Evolutionary conservation across 1,140 invertebrate genomes (phyloP).

Genomic region (Zaprionus africanus): DNA sequence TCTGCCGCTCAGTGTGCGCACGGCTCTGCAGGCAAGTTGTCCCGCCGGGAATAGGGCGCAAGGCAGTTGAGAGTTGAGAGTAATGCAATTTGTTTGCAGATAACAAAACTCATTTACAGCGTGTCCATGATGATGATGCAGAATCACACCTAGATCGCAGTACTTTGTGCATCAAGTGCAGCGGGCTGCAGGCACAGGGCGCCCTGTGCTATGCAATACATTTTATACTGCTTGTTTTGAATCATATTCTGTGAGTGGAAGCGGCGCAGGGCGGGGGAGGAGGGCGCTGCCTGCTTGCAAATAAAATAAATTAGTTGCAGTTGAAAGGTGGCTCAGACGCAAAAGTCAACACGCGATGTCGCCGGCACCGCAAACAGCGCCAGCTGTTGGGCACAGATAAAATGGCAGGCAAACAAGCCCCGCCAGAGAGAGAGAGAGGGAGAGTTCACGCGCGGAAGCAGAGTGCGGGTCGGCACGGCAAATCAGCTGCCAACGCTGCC

Average conservation of each 20-base stretch:
- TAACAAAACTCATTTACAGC: conserved; percentile 71
- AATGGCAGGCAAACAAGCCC: conserved; percentile 73
- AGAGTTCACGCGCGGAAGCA: neutral
- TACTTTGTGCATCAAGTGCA: conserved; percentile 69
- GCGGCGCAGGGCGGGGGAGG: no score
- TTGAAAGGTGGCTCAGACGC: conserved; percentile 80
- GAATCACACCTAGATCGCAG: conserved; percentile 50
- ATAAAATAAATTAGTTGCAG: conserved; percentile 82
- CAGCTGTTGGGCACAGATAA: conserved; percentile 79
- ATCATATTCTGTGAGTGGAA: conserved; percentile 61
- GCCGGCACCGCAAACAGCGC: conserved; percentile 79
- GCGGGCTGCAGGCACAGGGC: conserved; percentile 24
- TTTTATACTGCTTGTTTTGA: conserved; percentile 81
- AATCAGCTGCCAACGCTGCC: conserved; percentile 78
- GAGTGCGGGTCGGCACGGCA: conserved; percentile 41
- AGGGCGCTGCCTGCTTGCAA: conserved; percentile 63
- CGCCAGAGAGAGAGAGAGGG: conserved; percentile 3
- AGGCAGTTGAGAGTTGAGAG: neutral
- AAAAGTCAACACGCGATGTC: conserved; percentile 81
- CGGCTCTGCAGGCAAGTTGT: conserved; percentile 18
- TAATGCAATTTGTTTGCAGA: conserved; percentile 75
- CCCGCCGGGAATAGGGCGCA: neutral
- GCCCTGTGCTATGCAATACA: conserved; percentile 55
- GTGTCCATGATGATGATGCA: conserved; percentile 61
- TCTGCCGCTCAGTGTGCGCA: conserved; percentile 37